Percentiles rank a stretch among this genome's conserved stretches.
Evolutionary conservation across 2,797 vertebrate species (phyloP).

Genomic region (Chrysolophus pictus): DNA sequence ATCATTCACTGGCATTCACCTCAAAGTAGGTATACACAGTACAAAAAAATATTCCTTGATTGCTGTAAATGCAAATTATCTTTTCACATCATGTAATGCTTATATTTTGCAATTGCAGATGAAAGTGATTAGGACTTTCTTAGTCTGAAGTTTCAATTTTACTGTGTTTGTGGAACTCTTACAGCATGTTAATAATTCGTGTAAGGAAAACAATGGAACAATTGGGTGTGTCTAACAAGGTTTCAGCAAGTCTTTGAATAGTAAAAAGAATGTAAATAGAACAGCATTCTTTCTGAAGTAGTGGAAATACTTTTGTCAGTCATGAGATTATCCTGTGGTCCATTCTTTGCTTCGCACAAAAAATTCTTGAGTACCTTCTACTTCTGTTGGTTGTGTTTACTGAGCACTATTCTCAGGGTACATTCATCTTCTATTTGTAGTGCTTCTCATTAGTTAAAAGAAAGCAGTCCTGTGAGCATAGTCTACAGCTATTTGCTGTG

Average conservation of each 20-base stretch:
- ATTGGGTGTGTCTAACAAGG: neutral
- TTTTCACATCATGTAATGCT: neutral
- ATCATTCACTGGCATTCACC: neutral
- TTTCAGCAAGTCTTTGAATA: neutral
- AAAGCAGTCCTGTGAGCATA: conserved; percentile 11
- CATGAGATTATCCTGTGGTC: neutral
- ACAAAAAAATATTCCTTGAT: neutral
- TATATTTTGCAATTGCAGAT: neutral
- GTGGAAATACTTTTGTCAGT: conserved; percentile 19
- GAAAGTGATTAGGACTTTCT: neutral
- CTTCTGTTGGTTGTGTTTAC: conserved; percentile 51
- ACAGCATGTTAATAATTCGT: neutral
- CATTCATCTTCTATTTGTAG: conserved; percentile 1
- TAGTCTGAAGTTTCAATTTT: neutral
- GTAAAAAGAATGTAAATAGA: neutral
- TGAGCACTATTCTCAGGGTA: conserved; percentile 9
- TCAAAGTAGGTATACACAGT: neutral
- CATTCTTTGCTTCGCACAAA: neutral
- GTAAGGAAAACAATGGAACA: neutral
- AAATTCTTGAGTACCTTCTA: neutral
- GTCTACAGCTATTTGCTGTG: neutral
- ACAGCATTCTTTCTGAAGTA: neutral
- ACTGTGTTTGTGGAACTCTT: neutral
- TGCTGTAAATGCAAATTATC: neutral
- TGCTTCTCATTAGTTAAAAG: conserved; percentile 40